Base-by-base conservation (phyloP, 2,113 vertebrate species). In the Sinocyclocheilus rhinocerous region DNA sequence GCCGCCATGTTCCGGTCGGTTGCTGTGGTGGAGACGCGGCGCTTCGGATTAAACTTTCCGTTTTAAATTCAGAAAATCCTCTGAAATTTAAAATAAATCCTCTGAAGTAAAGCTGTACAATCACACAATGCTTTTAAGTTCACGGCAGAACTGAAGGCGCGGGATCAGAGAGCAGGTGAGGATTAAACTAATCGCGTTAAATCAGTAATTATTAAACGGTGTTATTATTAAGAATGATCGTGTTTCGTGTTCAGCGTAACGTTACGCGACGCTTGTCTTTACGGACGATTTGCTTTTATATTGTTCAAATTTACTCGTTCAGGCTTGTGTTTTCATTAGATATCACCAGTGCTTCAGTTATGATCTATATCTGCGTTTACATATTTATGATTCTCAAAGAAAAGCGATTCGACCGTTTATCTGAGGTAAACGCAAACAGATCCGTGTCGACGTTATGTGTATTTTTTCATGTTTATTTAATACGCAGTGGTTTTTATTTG, bases 161-260 rank as follows among this genome's bases (percentile, higher is more conserved):
- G 29, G 22, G 52, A 22, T 52, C n/a, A 57, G 26, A 57, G 16
- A 52, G 50, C 76, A 77, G 76, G 76, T 78, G 48, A 57, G 76
- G 76, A 78, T 78, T 78, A 78, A 78, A 57, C 76, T 78, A 78
- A 61, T 61, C 57, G 52, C 52, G 15, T 78, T 52, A 78, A 33
- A 52, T 78, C 20, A n/a, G 18, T 5, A 22, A 72, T 50, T 33
- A 10, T 39, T 39, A 39, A 39, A 33, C 29, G 29, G 2, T 7
- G 7, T 55, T 10, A 36, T 55, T 18, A 5, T 1, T 61, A 61
- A n/a, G 3, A 77, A 33, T 76, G 1, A 26, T 16, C 26, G 22
- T 4, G 7, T 26, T 50, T 76, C 45, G 29, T 76, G 4, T 76
- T 76, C 9, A 22, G 20, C 18, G n/a, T n/a, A n/a, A n/a, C n/a